Conservation (phyloP, 2,888 invertebrate genomes). For the Tineola bisselliella region DNA sequence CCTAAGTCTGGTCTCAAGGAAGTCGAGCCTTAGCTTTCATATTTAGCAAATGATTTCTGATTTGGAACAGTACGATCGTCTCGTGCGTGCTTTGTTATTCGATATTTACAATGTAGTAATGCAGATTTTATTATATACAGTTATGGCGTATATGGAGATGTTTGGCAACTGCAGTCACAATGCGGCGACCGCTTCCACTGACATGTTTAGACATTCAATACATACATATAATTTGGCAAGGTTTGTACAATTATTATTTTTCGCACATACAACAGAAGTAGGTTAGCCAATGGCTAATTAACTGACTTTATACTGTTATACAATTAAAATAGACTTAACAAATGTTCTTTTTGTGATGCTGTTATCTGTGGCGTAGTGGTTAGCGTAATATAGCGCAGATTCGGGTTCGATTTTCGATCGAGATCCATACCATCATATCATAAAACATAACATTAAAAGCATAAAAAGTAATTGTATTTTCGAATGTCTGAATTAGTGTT, state of each 20-base stretch:
- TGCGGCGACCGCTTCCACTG: conserved; percentile 69
- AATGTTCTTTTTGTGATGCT: too few relatives aligned
- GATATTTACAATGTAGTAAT: not conserved
- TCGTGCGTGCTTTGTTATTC: not conserved
- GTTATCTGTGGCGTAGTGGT: too few relatives aligned
- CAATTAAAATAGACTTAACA: too few relatives aligned
- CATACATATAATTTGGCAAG: conserved; percentile 76
- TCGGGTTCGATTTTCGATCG: too few relatives aligned
- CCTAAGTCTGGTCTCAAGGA: not conserved
- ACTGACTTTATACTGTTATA: too few relatives aligned
- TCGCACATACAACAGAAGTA: too few relatives aligned
- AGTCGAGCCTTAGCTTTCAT: conserved; percentile 2
- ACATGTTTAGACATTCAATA: conserved; percentile 87
- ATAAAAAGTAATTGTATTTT: too few relatives aligned
- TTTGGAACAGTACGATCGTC: not conserved
- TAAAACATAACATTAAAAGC: too few relatives aligned
- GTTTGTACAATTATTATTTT: conserved; percentile 23
- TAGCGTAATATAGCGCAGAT: too few relatives aligned
- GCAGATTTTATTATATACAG: conserved; percentile 55
- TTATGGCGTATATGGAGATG: conserved; percentile 97
- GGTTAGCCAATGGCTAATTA: too few relatives aligned
- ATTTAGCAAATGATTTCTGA: conserved; percentile 15
- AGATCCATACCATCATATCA: too few relatives aligned
- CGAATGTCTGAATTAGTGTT: too few relatives aligned
- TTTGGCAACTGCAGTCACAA: conserved; percentile 87